phyloP scores from a whole-genome alignment of 2,113 vertebrate species.

The Hucho hucho region DNA sequence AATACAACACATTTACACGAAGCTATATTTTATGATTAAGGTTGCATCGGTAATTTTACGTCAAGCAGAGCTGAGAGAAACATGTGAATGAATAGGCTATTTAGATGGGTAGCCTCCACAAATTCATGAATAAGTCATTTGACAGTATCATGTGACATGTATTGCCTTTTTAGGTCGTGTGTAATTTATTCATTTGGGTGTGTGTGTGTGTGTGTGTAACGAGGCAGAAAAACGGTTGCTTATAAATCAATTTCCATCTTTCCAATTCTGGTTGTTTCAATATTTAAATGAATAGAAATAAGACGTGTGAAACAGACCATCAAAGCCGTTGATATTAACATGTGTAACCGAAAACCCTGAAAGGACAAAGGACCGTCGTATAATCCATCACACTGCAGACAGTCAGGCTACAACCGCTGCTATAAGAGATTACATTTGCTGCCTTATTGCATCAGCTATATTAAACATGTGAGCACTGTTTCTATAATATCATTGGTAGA shows the following conservation, averaged over 20 bases:
- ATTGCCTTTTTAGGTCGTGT: not conserved
- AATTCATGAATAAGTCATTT: not conserved
- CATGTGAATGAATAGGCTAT: not conserved
- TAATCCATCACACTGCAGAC: slow-evolving; percentile 26
- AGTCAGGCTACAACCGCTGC: slow-evolving; percentile 23
- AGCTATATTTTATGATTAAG: not conserved
- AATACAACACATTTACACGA: not conserved
- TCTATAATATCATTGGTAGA: slow-evolving; percentile 47
- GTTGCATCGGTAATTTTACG: not conserved
- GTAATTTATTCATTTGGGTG: slow-evolving; percentile 4
- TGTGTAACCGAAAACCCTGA: not conserved
- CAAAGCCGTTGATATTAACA: not conserved
- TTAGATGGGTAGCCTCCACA: not conserved
- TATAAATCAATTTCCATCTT: not conserved
- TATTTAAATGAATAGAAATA: not conserved
- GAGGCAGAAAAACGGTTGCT: slow-evolving; percentile 7
- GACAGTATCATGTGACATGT: not conserved
- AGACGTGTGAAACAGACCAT: not conserved
- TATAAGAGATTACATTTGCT: slow-evolving; percentile 49
- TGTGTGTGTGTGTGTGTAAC: not conserved
- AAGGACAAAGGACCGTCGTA: slow-evolving; percentile 54
- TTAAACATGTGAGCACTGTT: slow-evolving; percentile 46
- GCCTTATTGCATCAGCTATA: slow-evolving; percentile 49
- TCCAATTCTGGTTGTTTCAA: not conserved
- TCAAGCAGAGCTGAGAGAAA: not conserved